Percentiles rank a stretch among this genome's conserved stretches.
phyloP scores from a whole-genome alignment of 2,797 vertebrate genomes.

The Acomys russatus region DNA sequence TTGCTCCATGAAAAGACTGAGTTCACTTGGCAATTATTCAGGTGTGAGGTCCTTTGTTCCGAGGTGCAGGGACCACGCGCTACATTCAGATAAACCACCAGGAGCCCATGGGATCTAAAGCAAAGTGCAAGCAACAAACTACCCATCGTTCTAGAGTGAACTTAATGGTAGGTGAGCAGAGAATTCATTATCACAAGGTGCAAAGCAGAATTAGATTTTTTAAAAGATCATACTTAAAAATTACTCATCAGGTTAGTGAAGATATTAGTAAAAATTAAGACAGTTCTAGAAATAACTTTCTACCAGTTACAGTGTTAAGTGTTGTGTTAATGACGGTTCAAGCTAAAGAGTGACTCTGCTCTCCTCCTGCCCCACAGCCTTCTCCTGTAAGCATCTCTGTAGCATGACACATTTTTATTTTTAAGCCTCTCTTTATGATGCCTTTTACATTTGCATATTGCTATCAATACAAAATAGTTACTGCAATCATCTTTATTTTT shows the following conservation, averaged over 20 bases:
- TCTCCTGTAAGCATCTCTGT: too few relatives aligned
- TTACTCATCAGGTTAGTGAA: background rate
- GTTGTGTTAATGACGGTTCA: background rate
- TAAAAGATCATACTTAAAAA: background rate
- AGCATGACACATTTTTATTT: background rate
- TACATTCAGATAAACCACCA: background rate
- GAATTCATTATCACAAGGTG: background rate
- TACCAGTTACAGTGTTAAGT: background rate
- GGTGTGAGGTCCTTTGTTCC: background rate
- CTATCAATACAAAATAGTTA: background rate
- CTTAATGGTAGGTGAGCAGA: background rate
- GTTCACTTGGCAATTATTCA: background rate
- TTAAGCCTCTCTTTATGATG: background rate
- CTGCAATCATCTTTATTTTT: background rate
- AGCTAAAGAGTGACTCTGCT: background rate
- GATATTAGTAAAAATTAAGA: conserved; percentile 10
- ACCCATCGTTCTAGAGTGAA: background rate
- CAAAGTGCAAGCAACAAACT: background rate
- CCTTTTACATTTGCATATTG: background rate
- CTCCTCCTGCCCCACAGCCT: background rate
- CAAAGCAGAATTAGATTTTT: background rate
- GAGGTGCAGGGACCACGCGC: background rate
- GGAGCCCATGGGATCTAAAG: background rate
- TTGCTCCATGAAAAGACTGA: background rate
- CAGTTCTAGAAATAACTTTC: conserved; percentile 9